phyloP scores from a whole-genome alignment of 1,140 invertebrate species.

The Chymomyza costata region DNA sequence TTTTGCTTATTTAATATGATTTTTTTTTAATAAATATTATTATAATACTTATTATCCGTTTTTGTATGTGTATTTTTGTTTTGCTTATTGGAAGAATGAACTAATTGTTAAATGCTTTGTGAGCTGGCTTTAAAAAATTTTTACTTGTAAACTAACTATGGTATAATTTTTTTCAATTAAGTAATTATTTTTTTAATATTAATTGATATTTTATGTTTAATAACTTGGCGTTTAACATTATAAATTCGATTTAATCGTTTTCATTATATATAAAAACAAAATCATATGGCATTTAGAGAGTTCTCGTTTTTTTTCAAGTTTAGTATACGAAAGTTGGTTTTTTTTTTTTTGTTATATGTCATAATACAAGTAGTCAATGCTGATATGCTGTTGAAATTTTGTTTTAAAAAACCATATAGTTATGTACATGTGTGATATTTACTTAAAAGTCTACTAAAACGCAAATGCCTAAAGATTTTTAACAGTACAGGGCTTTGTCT shows the following conservation, averaged over 20 bases:
- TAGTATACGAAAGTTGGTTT: constrained; percentile 44
- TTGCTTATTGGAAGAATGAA: constrained; percentile 62
- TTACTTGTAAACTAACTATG: constrained; percentile 60
- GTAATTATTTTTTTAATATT: constrained; percentile 50
- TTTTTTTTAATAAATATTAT: too few species aligned
- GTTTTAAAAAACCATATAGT: constrained; percentile 25
- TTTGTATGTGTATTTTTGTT: too few species aligned
- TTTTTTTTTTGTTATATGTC: background rate
- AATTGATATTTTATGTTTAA: constrained; percentile 60
- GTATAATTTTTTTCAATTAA: constrained; percentile 56
- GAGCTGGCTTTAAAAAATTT: constrained; percentile 69
- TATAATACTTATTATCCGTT: too few species aligned
- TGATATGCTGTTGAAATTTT: constrained; percentile 56
- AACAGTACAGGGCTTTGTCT: background rate
- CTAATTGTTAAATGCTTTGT: constrained; percentile 61
- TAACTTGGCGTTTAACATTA: constrained; percentile 70
- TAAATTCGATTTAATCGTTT: constrained; percentile 74
- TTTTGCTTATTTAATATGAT: too few species aligned
- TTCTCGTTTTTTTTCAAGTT: constrained; percentile 13
- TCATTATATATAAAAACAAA: constrained; percentile 29
- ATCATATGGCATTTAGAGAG: constrained; percentile 19
- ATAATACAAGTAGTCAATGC: constrained; percentile 27
- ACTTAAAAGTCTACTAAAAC: constrained; percentile 31
- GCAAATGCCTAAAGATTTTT: constrained; percentile 17
- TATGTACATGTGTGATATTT: constrained; percentile 40